Percentiles rank a stretch among this genome's conserved stretches.
Conservation (phyloP, 2,113 vertebrate genomes). For the Diglossa brunneiventris region DNA sequence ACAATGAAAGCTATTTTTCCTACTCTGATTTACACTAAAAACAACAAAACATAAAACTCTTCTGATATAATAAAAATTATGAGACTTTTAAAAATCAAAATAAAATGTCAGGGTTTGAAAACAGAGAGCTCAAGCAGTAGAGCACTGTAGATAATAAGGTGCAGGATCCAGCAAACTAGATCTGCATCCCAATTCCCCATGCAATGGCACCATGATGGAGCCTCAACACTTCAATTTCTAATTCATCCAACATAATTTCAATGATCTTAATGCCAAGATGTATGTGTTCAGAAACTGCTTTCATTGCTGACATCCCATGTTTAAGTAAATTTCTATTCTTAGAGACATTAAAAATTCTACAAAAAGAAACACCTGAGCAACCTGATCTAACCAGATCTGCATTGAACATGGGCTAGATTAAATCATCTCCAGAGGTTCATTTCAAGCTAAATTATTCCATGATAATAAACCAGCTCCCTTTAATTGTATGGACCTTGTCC, state of each 20-base stretch:
- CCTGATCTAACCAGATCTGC: background rate
- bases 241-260: background rate
- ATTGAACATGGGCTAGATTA: background rate
- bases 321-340: background rate
- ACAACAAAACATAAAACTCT: background rate
- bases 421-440: background rate
- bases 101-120: background rate
- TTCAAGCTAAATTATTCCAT: background rate
- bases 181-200: background rate
- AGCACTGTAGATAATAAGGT: background rate
- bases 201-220: background rate
- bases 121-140: background rate
- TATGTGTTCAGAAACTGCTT: background rate
- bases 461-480: background rate
- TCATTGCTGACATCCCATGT: background rate
- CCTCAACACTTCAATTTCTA: background rate
- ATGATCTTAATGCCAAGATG: background rate
- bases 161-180: background rate
- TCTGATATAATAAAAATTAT: background rate
- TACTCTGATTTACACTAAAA: background rate
- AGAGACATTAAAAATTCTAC: background rate
- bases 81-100: background rate
- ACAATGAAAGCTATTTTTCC: background rate
- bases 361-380: background rate
- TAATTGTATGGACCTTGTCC: background rate